Evolutionary conservation across 2,113 vertebrate species (phyloP).

Genomic region (Edolisoma coerulescens): DNA sequence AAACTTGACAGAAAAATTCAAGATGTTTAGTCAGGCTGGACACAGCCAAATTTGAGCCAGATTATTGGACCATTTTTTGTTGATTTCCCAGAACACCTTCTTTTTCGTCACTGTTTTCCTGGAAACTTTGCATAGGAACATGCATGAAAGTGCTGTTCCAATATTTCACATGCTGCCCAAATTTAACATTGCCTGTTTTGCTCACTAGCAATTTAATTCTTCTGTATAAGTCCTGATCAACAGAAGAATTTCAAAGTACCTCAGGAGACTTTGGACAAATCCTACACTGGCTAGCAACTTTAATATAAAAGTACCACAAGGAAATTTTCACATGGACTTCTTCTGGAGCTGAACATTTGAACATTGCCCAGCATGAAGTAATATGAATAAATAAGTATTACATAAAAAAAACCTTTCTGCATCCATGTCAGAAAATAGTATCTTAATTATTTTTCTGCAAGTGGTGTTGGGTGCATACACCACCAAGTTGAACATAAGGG

Average conservation of each 20-base stretch:
- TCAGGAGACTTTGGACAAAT: background rate
- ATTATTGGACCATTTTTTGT: background rate
- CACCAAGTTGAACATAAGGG: background rate
- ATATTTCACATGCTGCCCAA: background rate
- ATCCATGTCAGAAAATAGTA: background rate
- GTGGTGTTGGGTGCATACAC: background rate
- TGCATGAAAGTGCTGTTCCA: background rate
- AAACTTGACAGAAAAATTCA: background rate
- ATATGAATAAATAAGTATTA: background rate
- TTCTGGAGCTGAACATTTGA: background rate
- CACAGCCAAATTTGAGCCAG: background rate
- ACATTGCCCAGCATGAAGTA: background rate
- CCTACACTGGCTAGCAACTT: background rate
- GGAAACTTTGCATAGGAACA: background rate
- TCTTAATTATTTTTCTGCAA: background rate
- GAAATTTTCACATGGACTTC: background rate
- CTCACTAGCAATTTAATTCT: background rate
- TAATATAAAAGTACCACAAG: background rate
- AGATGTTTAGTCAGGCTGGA: background rate
- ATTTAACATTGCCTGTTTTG: background rate
- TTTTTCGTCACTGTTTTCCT: background rate
- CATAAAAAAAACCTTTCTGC: background rate
- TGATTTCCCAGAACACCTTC: background rate
- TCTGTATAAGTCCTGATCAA: background rate
- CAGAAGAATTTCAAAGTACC: background rate